Evolutionary conservation across 1,140 invertebrate genomes (phyloP), one percentile per base, ranked within the genome.

Genomic region (Nasonia giraulti): DNA sequence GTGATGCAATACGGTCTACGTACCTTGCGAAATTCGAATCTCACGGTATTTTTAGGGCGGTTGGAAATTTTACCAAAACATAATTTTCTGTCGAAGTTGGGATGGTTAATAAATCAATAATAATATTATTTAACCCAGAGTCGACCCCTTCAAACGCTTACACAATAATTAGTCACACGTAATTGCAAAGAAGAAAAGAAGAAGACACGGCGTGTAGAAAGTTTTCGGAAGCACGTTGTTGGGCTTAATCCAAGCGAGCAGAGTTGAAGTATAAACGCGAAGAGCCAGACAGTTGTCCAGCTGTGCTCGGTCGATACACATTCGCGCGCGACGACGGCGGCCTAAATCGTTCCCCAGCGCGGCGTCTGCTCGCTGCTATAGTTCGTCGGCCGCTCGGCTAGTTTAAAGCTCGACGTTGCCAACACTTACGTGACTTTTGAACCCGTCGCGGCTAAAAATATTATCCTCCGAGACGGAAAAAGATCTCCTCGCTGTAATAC

Each of bases 171-270:
- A 33, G 27, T 31, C 31, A 12, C 23, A 71, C 20, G 27, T 12
- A 69, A 31, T 31, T 6, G 31, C 23, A 50, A 17, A 50, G 2
- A 27, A 76, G 50, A 23, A 27, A 47, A 76, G 74, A 76, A 76
- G 12, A 47, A 50, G 74, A 44, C 0, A 20, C 27, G 8, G 1
- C 7, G 47, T 33, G n/a, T n/a, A n/a, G n/a, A 74, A 82, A 82
- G 50, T 82, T 82, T 75, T 55, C 44, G 47, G n/a, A 75, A 66
- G 50, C 50, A 66, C 80, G 73, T 82, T 44, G 71, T 75, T 82
- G 80, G 50, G 71, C 31, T 75, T 62, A 73, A 33, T 82, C 80
- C 80, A 82, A 82, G 50, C 62, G 20, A 33, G 6, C 12, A 44
- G 50, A 31, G 55, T 27, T 79, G 33, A 37, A 12, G 62, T 33